Evolutionary conservation across 2,797 vertebrate species (phyloP).

Genomic region (Clangula hyemalis): DNA sequence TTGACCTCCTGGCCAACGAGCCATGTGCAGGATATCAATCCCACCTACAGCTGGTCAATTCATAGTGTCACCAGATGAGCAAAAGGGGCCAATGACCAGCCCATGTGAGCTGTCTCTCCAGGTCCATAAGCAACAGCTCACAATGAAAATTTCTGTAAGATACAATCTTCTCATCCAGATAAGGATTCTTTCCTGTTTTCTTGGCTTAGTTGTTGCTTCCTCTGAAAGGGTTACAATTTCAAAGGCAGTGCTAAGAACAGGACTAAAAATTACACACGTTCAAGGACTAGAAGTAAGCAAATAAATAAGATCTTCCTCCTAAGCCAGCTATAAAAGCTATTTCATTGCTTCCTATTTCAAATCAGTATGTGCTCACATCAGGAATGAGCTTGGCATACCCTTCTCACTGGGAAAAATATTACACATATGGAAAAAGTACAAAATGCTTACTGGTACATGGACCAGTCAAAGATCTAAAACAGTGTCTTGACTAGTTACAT

Average conservation of each 20-base stretch:
- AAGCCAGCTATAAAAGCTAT: constrained; percentile 5
- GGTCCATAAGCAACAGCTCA: background rate
- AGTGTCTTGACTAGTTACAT: background rate
- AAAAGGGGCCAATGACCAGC: background rate
- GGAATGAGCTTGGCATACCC: background rate
- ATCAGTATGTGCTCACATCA: background rate
- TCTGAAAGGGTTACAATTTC: background rate
- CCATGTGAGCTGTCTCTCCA: background rate
- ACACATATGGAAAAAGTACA: background rate
- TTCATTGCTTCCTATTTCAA: constrained; percentile 22
- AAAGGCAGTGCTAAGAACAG: background rate
- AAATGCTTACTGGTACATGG: background rate
- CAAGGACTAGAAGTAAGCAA: background rate
- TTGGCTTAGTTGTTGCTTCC: background rate
- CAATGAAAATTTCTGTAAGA: background rate
- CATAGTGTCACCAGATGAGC: background rate
- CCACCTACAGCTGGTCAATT: background rate
- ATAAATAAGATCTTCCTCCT: background rate
- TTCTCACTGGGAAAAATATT: constrained; percentile 17
- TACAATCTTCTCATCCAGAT: background rate
- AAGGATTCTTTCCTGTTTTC: background rate
- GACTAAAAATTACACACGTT: background rate
- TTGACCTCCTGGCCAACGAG: background rate
- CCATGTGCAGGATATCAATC: background rate
- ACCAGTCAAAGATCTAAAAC: background rate